These are phyloP conservation scores for Eudemis profundana DNA, from an alignment of 2,888 invertebrate species.

Conservation along the genomic window DNA sequence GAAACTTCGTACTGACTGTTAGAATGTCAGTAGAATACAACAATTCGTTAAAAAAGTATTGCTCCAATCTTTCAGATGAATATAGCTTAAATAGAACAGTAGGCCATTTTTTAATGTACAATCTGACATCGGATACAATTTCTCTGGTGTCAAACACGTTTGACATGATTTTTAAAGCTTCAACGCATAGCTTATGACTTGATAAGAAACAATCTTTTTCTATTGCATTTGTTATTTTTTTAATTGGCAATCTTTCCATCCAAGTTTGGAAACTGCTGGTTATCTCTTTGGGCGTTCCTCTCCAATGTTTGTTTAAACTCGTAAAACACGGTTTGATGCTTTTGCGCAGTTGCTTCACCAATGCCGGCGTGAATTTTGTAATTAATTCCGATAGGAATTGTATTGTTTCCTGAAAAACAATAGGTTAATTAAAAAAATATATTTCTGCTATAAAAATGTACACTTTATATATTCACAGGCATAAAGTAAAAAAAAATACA, in stretches of 20 bases:
- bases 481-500: background rate
- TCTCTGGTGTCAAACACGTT: constrained; percentile 43
- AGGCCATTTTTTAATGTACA: constrained; percentile 43
- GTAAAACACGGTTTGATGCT: constrained; percentile 49
- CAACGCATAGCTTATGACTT: constrained; percentile 44
- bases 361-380: constrained; percentile 48
- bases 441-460: too few species aligned
- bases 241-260: constrained; percentile 48
- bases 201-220: constrained; percentile 48
- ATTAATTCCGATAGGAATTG: constrained; percentile 52
- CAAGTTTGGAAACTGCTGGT: constrained; percentile 48
- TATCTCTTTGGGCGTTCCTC: constrained; percentile 38
- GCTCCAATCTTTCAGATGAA: constrained; percentile 13
- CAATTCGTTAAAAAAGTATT: constrained; percentile 24
- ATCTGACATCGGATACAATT: constrained; percentile 46
- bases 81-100: constrained; percentile 3
- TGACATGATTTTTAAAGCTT: constrained; percentile 52
- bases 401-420: constrained; percentile 57
- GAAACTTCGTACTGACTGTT: constrained; percentile 52
- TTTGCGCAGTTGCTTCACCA: constrained; percentile 47
- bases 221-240: constrained; percentile 52
- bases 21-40: constrained; percentile 52
- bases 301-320: constrained; percentile 46
- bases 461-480: too few species aligned
- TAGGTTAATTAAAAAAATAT: background rate